A percentile compares a stretch with the other conserved stretches of the same genome.
These are phyloP conservation scores for Mongoloraphidia duomilia DNA, from an alignment of 2,888 invertebrate species.

Conservation along the genomic window DNA sequence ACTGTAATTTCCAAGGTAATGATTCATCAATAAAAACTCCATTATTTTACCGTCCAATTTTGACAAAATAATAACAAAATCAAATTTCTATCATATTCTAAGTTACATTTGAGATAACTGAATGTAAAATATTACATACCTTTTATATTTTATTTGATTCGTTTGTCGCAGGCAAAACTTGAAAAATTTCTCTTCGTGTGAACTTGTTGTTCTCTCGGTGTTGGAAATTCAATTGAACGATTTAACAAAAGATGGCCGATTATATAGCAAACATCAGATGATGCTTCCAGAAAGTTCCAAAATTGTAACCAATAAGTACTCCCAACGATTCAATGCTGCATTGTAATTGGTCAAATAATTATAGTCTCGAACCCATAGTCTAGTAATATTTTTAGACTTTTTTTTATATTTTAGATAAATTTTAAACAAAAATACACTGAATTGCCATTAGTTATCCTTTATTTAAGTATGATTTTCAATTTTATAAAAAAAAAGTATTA, in stretches of 20 bases:
- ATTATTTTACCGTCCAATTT: background rate
- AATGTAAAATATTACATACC: constrained; percentile 5
- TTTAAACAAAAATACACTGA: too few species aligned
- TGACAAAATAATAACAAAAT: background rate
- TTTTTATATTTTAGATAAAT: too few species aligned
- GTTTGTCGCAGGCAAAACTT: constrained; percentile 24
- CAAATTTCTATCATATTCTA: background rate
- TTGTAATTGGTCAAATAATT: too few species aligned
- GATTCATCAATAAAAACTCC: constrained; percentile 4
- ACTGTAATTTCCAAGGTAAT: background rate
- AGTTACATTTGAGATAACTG: background rate
- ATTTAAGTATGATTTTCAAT: too few species aligned
- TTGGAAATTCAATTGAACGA: constrained; percentile 2
- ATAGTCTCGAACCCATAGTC: too few species aligned
- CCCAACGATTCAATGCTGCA: background rate
- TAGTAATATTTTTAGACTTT: too few species aligned
- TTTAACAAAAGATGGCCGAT: constrained; percentile 22
- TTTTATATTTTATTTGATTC: constrained; percentile 8
- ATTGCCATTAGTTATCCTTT: too few species aligned
- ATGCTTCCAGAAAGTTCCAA: constrained; percentile 26
- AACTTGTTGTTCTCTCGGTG: background rate
- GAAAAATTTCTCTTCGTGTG: constrained; percentile 16
- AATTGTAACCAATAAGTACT: constrained; percentile 19
- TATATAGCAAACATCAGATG: constrained; percentile 23
- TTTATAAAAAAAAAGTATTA: too few species aligned